Conservation (phyloP, 1,140 invertebrate species). For the Bursaphelenchus mucronatus region DNA sequence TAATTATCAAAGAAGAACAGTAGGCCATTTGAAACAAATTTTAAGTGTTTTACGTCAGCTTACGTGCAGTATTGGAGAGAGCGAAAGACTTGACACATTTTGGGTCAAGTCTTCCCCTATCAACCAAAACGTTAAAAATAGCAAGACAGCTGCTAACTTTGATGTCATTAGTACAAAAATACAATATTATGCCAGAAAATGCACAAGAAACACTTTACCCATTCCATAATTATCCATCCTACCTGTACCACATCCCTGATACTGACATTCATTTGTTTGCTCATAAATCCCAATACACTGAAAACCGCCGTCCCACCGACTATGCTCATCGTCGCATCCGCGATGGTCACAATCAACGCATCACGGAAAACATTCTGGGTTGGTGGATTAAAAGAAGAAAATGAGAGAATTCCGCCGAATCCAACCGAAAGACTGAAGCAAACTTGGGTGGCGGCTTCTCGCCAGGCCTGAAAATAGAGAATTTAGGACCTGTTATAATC, state of each 20-base stretch:
- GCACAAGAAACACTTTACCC: no score
- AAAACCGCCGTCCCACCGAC: slow-evolving; percentile 41
- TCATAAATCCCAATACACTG: slow-evolving; percentile 36
- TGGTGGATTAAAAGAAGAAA: slow-evolving; percentile 33
- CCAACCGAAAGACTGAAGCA: slow-evolving; percentile 61
- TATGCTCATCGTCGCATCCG: slow-evolving; percentile 32
- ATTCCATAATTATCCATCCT: no score
- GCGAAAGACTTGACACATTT: no score
- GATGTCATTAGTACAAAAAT: no score
- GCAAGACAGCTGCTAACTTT: no score
- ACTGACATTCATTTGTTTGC: slow-evolving; percentile 69
- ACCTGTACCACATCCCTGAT: slow-evolving; percentile 67
- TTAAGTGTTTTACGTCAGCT: no score
- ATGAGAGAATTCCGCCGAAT: slow-evolving; percentile 60
- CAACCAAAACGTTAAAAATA: no score
- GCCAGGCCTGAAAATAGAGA: slow-evolving; percentile 52
- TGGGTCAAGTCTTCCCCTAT: no score
- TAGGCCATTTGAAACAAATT: no score
- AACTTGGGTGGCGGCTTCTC: slow-evolving; percentile 61
- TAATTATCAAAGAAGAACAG: no score
- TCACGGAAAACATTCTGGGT: slow-evolving; percentile 32
- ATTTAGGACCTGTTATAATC: neutral
- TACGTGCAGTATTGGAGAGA: no score
- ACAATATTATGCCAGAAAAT: no score
- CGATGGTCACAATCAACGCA: slow-evolving; percentile 35